Percentiles rank a stretch among this genome's conserved stretches.
These are phyloP conservation scores for Conus ventricosus DNA, from an alignment of 1,140 invertebrate genomes.

Conservation along the genomic window DNA sequence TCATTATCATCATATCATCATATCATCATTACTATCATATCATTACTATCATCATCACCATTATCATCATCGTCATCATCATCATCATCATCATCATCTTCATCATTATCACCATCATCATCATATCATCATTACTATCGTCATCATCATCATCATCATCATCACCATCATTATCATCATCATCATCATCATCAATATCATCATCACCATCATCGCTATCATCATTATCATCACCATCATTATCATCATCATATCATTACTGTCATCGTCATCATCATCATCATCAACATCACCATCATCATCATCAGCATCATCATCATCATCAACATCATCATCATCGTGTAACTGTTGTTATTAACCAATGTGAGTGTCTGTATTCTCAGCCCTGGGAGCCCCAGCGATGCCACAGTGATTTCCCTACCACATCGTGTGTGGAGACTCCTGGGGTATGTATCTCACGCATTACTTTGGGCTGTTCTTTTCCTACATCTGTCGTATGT, in stretches of 20 bases:
- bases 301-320: too few species aligned
- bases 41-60: too few species aligned
- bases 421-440: conserved; percentile 83
- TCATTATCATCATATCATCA: too few species aligned
- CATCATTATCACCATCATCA: not conserved
- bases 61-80: not conserved
- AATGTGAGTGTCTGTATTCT: conserved; percentile 19
- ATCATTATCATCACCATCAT: too few species aligned
- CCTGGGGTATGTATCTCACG: conserved; percentile 77
- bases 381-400: conserved; percentile 86
- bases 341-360: not conserved
- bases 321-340: too few species aligned
- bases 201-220: too few species aligned
- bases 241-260: too few species aligned
- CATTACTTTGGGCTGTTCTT: not conserved
- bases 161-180: conserved; percentile 21
- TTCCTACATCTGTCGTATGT: not conserved
- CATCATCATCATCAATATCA: not conserved
- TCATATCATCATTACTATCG: not conserved
- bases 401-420: conserved; percentile 84
- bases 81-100: conserved; percentile 11
- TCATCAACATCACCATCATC: too few species aligned
- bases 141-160: conserved; percentile 26
- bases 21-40: too few species aligned
- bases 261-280: conserved; percentile 9